Evolutionary conservation across 2,888 invertebrate genomes (phyloP), one percentile per base, ranked within the genome.

Genomic region (Entomobrya multifasciata): DNA sequence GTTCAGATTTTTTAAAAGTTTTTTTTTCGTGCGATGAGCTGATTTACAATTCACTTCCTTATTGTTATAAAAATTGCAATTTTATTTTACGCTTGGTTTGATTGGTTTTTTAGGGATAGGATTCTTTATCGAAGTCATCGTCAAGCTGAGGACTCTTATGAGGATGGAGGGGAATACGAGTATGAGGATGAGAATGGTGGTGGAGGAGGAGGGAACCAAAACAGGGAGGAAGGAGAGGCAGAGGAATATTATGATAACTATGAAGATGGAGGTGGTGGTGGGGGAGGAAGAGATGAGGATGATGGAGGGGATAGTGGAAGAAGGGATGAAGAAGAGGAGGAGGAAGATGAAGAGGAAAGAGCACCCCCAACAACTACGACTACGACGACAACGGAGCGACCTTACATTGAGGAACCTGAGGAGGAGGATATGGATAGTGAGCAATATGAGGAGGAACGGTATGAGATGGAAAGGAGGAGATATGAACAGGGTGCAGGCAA

Each of bases 131-230:
- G 90, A 30, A 80, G 72, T 70, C 89, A 88, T 27, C 88, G 91
- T 15, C 91, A 90, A 55, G 89, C 90, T 0, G 89, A 91, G 44
- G 90, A 89, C 25, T 90, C 90, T 5, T 90, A 91, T 47, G 91
- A 91, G 67, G 90, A 90, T 20, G 88, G 76, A 0, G 90, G 78
- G 3, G 90, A 90, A 1, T 89, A 89, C 49, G 91, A 91, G 49
- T 90, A 91, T 49, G 86, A 88, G 49, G 70, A 79, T 15, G 79
- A 76, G 1, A 36, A 36, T 36, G 8, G 36, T 36, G 8, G 8
- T 36, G 36, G 36, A 36, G 36, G 36, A 36, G 44, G 60, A 15
- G 57, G 78, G 30, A 57, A 70, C 20, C 13, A 47, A 49, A 41
- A 41, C 5, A 55, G 25, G 27, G 86, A 77, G 36, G 82, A 86